Percentiles rank a stretch among this genome's conserved stretches.
phyloP scores from a whole-genome alignment of 2,113 vertebrate genomes.

The Felis chaus region DNA sequence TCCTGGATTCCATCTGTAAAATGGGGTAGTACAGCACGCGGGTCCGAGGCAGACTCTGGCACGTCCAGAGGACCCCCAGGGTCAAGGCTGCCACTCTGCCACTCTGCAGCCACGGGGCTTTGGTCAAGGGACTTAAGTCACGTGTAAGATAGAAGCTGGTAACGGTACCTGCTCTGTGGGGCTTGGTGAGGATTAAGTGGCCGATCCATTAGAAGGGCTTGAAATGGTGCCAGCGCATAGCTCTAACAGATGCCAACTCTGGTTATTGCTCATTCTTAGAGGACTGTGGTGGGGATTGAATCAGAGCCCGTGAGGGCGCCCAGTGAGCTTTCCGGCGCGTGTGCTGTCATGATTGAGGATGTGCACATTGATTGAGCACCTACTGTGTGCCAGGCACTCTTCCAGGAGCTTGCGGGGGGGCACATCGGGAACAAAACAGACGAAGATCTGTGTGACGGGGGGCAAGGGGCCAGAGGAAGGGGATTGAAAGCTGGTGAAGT shows the following conservation, averaged over 20 bases:
- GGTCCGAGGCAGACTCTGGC: not conserved
- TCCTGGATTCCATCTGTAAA: not conserved
- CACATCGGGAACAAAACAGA: not conserved
- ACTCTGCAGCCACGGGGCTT: not conserved
- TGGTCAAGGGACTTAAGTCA: not conserved
- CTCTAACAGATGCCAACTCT: rapidly evolving
- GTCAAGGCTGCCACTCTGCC: not conserved
- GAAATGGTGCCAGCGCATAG: rapidly evolving
- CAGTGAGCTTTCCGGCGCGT: rapidly evolving
- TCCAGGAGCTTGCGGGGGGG: not conserved
- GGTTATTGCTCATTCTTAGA: rapidly evolving
- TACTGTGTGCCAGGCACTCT: not conserved
- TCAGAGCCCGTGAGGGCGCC: rapidly evolving
- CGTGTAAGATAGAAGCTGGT: not conserved
- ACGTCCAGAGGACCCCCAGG: not conserved
- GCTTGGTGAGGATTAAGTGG: not conserved
- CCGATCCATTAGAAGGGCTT: not conserved
- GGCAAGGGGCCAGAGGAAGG: not conserved
- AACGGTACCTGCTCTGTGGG: rapidly evolving
- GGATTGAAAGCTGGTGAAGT: not conserved
- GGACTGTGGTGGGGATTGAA: not conserved
- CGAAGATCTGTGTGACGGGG: not conserved
- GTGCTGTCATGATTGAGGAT: not conserved
- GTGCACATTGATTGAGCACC: not conserved
- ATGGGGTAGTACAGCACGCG: not conserved